Percentiles rank a stretch among this genome's conserved stretches.
phyloP scores from a whole-genome alignment of 2,113 vertebrate genomes.

The Catagonus wagneri region DNA sequence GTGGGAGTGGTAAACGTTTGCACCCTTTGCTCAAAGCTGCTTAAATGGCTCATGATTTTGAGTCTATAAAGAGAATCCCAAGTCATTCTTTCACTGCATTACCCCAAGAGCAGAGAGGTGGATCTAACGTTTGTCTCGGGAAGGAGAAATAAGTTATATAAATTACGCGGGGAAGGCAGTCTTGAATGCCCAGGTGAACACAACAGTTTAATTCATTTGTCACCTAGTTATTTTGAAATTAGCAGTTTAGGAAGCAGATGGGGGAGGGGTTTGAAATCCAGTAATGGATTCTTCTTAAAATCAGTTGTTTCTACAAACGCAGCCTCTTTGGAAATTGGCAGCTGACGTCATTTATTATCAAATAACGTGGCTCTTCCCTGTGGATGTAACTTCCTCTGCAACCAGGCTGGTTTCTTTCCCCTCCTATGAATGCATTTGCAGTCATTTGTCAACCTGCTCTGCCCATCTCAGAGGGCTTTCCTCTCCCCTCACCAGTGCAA shows the following conservation, averaged over 20 bases:
- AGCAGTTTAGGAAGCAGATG: background rate
- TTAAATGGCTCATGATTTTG: background rate
- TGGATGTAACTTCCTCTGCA: background rate
- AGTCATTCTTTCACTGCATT: background rate
- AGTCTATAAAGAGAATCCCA: background rate
- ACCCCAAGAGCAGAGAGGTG: background rate
- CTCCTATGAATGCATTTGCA: background rate
- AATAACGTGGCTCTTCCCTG: background rate
- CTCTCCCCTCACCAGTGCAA: background rate
- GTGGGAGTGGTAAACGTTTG: background rate
- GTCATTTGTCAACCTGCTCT: no score
- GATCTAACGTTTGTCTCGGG: background rate
- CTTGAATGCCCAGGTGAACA: background rate
- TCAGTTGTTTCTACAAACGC: background rate
- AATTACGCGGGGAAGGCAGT: background rate
- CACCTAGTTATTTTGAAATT: conserved; percentile 3
- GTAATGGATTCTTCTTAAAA: background rate
- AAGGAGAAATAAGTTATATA: background rate
- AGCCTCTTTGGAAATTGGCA: background rate
- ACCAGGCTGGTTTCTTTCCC: accelerated
- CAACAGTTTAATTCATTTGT: background rate
- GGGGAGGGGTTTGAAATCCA: background rate
- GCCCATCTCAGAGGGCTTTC: background rate
- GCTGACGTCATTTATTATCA: background rate
- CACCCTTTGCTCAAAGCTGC: background rate